Evolutionary conservation across 2,113 vertebrate genomes (phyloP), one percentile per base, ranked within the genome.

Genomic region (Silurus asotus): DNA sequence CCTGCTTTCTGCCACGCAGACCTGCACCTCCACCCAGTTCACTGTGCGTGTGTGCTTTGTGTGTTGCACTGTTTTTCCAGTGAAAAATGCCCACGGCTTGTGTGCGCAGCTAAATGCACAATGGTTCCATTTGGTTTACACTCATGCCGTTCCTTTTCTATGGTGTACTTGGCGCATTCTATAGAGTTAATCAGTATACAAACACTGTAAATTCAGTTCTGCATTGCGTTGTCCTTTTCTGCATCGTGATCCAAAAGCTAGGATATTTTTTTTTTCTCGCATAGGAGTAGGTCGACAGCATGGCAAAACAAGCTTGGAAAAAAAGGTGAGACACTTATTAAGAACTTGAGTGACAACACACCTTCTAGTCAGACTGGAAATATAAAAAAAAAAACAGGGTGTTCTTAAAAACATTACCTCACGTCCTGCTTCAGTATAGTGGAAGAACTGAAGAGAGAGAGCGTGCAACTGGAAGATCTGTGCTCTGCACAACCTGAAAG

Each of bases 351-450:
- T 77, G 14, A 82, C 61, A 48, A 70, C 45, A 69, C 15, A 81
- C 56, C 49, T 77, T 87, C 82, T 78, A 15, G 51, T 5, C n/a
- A 75, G n/a, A 64, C 37, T 58, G 28, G 77, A 56, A 87, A 79
- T 23, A 19, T 37, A 37, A 37, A 37, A 51, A 75, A 7, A 19
- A 82, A 65, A 28, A 45, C 49, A 64, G 53, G 67, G 70, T 78
- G 80, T 56, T 84, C 37, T 87, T 75, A 55, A 62, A 58, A 81
- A 75, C 72, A 87, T 87, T 85, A 89, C 82, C 82, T 89, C 85
- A 85, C 78, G 78, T 78, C 28, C 37, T 53, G 0, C 59, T 86
- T 69, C 61, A 61, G 20, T 82, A 64, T 58, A 87, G 56, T 49
- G n/a, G 45, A 62, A 81, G 78, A 70, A 78, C 17, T 67, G 56